Evolutionary conservation across 2,888 invertebrate genomes (phyloP).

Genomic region (Pecten maximus): DNA sequence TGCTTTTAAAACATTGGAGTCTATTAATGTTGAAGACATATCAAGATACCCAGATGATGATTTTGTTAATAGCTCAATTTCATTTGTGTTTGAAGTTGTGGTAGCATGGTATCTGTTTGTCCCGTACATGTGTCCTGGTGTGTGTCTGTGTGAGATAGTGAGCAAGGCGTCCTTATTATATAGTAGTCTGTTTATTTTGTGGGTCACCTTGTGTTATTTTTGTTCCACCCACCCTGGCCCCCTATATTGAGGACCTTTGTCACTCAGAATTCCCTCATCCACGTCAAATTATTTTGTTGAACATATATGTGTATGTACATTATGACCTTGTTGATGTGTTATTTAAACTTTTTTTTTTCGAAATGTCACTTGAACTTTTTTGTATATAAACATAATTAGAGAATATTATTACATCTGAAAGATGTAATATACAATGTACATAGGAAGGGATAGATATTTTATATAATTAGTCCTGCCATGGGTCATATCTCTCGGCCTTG

Average conservation of each 20-base stretch:
- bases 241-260: neutral
- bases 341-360: neutral
- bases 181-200: neutral
- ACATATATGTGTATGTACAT: neutral
- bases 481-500: neutral
- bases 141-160: neutral
- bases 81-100: neutral
- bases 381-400: neutral
- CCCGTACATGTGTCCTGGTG: neutral
- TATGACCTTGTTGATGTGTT: neutral
- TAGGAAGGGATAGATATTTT: neutral
- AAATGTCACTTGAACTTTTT: neutral
- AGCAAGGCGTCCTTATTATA: neutral
- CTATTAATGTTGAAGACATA: neutral
- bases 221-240: constrained; percentile 7
- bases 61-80: constrained; percentile 13
- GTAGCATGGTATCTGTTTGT: neutral
- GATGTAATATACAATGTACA: neutral
- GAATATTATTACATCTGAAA: neutral
- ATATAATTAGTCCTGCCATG: neutral
- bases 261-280: constrained; percentile 17
- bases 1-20: neutral
- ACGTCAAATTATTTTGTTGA: neutral
- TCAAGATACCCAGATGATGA: neutral
- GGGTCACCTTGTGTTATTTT: neutral